phyloP scores from a whole-genome alignment of 2,888 invertebrate genomes.

The Ichneumoninae sp. region DNA sequence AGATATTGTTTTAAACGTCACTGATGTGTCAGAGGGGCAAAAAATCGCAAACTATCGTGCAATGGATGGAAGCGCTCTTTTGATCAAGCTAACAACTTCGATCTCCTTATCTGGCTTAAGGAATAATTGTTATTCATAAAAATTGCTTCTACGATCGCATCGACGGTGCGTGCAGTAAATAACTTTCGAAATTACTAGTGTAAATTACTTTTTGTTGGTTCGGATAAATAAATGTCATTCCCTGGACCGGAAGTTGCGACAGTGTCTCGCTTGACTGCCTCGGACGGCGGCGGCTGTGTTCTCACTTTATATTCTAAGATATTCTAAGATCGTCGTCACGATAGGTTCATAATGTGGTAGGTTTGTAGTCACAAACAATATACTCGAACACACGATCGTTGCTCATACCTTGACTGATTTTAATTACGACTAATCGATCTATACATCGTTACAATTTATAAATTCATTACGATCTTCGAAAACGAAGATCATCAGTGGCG shows the following conservation, averaged over 20 bases:
- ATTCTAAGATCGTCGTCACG: too few species aligned
- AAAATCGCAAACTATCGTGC: conserved; percentile 14
- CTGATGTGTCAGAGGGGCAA: conserved; percentile 26
- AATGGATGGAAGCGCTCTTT: conserved; percentile 40
- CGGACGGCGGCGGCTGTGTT: not conserved
- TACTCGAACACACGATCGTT: not conserved
- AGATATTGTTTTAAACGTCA: conserved; percentile 4
- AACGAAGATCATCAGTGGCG: conserved; percentile 13
- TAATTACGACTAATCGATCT: not conserved
- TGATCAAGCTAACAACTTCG: conserved; percentile 46
- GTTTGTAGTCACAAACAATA: not conserved
- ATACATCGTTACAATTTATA: not conserved
- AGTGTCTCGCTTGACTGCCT: conserved; percentile 17
- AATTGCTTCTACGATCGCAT: not conserved
- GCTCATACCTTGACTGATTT: not conserved
- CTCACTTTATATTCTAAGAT: not conserved
- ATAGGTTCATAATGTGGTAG: not conserved
- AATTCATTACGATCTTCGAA: conserved; percentile 34
- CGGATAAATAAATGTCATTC: not conserved
- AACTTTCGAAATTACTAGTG: too few species aligned
- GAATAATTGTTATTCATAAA: not conserved
- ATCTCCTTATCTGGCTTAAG: not conserved
- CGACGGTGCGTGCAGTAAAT: not conserved
- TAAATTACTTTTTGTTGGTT: not conserved
- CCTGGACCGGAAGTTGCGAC: not conserved